A percentile compares a stretch with the other conserved stretches of the same genome.
Conservation (phyloP, 1,140 invertebrate genomes). For the Laupala kohalensis region DNA sequence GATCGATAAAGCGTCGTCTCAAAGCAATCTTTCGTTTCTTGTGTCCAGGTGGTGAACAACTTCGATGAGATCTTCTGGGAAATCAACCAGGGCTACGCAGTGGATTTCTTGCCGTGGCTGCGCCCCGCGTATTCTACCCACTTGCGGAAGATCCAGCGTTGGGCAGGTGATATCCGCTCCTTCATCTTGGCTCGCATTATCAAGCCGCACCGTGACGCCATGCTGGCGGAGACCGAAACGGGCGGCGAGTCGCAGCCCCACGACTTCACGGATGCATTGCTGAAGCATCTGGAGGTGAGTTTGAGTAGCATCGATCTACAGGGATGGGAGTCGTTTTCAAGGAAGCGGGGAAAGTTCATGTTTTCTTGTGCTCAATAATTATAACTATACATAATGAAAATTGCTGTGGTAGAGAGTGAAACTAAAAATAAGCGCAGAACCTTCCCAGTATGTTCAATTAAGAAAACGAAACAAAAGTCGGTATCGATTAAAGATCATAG, state of each 20-base stretch:
- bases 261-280: slow-evolving; percentile 62
- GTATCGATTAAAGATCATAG: too few relatives aligned
- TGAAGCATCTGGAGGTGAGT: slow-evolving; percentile 49
- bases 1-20: too few relatives aligned
- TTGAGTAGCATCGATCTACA: too few relatives aligned
- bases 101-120: slow-evolving; percentile 79
- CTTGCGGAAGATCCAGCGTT: slow-evolving; percentile 49
- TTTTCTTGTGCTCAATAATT: too few relatives aligned
- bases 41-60: slow-evolving; percentile 39
- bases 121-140: slow-evolving; percentile 55
- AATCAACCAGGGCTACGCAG: slow-evolving; percentile 75
- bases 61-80: slow-evolving; percentile 84
- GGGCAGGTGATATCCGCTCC: slow-evolving; percentile 53
- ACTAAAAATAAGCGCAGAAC: too few relatives aligned
- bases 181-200: slow-evolving; percentile 64
- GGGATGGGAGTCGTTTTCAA: too few relatives aligned
- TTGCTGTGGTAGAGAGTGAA: too few relatives aligned
- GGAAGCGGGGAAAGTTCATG: too few relatives aligned
- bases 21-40: neutral
- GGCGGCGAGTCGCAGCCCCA: slow-evolving; percentile 29
- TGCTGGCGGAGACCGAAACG: slow-evolving; percentile 25
- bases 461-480: too few relatives aligned
- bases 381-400: too few relatives aligned
- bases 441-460: too few relatives aligned
- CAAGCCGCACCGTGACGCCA: slow-evolving; percentile 30